Conservation (phyloP, 2,113 vertebrate genomes). For the Pycnonotus jocosus region DNA sequence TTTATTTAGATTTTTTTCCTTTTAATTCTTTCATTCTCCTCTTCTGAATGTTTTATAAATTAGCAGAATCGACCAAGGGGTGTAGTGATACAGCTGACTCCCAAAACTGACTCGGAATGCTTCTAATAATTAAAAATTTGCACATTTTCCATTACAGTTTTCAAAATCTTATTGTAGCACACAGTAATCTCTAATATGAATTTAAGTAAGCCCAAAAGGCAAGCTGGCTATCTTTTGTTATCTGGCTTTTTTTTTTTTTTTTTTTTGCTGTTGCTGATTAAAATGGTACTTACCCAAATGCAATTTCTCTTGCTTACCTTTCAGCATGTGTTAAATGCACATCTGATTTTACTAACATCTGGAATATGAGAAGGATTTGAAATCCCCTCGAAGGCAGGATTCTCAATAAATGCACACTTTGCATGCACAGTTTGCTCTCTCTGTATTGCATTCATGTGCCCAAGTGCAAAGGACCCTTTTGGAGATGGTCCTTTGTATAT, state of each 20-base stretch:
- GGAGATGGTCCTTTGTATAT: background rate
- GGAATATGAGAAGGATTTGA: background rate
- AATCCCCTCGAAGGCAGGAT: background rate
- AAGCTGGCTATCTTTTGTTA: background rate
- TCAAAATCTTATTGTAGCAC: background rate
- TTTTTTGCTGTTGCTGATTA: background rate
- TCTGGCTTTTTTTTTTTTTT: no score
- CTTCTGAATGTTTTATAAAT: background rate
- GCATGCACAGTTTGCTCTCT: background rate
- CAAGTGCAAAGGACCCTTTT: background rate
- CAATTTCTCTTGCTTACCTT: background rate
- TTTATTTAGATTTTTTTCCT: background rate
- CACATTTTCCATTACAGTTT: background rate
- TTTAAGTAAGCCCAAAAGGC: background rate
- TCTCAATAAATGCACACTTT: background rate
- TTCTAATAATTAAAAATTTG: background rate
- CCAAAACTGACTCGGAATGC: background rate
- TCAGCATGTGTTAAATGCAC: background rate
- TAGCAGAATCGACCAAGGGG: background rate
- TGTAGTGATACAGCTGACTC: background rate
- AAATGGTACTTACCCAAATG: background rate
- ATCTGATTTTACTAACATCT: background rate
- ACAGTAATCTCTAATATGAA: background rate
- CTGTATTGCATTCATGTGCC: accelerated
- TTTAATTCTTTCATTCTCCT: background rate